phyloP scores from a whole-genome alignment of 2,888 invertebrate species.

The Lamellibrachia satsuma region DNA sequence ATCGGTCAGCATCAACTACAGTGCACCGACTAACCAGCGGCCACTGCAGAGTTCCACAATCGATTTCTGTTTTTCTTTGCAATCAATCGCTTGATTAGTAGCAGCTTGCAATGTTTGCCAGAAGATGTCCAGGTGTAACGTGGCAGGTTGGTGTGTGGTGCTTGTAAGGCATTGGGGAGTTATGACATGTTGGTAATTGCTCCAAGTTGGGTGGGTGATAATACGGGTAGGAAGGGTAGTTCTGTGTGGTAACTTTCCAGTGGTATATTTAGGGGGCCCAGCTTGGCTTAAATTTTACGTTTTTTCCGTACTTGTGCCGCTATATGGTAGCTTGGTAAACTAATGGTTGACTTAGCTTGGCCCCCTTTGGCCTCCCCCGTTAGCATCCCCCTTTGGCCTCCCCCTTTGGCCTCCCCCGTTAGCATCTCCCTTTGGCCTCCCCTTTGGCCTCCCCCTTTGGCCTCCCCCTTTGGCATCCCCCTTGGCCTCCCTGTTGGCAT shows the following conservation, averaged over 20 bases:
- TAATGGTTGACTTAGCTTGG: too few species aligned
- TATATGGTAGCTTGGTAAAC: too few species aligned
- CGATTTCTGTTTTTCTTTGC: not conserved
- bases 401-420: too few species aligned
- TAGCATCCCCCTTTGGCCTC: too few species aligned
- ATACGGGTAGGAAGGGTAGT: not conserved
- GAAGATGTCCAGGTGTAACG: not conserved
- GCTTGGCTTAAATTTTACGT: too few species aligned
- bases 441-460: too few species aligned
- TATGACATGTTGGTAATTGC: not conserved
- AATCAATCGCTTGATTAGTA: not conserved
- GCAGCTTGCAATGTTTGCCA: not conserved
- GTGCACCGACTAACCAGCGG: not conserved
- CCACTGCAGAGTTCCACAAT: not conserved
- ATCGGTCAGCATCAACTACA: not conserved
- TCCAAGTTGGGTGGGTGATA: not conserved
- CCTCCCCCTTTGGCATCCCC: too few species aligned
- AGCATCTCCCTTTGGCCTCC: too few species aligned
- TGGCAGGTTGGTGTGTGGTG: not conserved
- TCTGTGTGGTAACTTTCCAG: not conserved
- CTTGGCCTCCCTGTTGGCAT: too few species aligned
- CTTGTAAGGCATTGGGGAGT: not conserved
- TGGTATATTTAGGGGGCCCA: too few species aligned
- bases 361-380: too few species aligned
- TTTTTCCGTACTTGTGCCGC: too few species aligned